These are phyloP conservation scores for Adelges cooleyi DNA, from an alignment of 1,140 invertebrate genomes.

Conservation along the genomic window DNA sequence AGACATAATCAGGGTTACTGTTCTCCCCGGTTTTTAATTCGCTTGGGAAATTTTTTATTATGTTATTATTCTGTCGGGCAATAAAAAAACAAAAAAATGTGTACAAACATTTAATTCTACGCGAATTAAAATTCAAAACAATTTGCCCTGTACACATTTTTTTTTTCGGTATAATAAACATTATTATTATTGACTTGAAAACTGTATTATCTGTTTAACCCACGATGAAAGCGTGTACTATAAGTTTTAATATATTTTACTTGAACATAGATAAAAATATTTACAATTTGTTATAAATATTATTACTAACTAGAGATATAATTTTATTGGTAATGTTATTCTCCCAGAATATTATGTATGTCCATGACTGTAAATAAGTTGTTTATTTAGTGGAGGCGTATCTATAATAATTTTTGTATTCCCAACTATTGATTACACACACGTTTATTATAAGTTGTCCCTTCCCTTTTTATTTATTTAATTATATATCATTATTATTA, in stretches of 20 bases:
- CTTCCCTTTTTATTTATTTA: constrained; percentile 17
- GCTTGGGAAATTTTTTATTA: background rate
- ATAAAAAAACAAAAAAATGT: background rate
- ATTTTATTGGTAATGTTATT: constrained; percentile 26
- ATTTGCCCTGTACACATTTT: too few species aligned
- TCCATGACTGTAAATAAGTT: constrained; percentile 26
- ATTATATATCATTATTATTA: constrained; percentile 2
- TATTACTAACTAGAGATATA: constrained; percentile 27
- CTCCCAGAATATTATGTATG: constrained; percentile 16
- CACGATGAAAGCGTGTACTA: background rate
- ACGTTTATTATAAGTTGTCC: constrained; percentile 18
- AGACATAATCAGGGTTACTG: background rate
- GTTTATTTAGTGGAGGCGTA: constrained; percentile 23
- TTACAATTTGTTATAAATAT: constrained; percentile 26
- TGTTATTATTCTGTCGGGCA: background rate
- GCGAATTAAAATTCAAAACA: too few species aligned
- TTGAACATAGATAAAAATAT: background rate
- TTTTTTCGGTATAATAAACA: constrained; percentile 7
- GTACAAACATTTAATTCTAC: background rate
- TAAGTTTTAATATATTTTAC: constrained; percentile 14
- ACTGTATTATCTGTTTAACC: constrained; percentile 12
- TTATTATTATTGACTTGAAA: constrained; percentile 1
- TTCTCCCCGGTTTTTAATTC: background rate
- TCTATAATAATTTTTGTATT: constrained; percentile 27
- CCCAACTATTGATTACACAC: constrained; percentile 23